Percentiles rank a stretch among this genome's conserved stretches.
phyloP scores from a whole-genome alignment of 2,797 vertebrate species.

The Argya squamiceps region DNA sequence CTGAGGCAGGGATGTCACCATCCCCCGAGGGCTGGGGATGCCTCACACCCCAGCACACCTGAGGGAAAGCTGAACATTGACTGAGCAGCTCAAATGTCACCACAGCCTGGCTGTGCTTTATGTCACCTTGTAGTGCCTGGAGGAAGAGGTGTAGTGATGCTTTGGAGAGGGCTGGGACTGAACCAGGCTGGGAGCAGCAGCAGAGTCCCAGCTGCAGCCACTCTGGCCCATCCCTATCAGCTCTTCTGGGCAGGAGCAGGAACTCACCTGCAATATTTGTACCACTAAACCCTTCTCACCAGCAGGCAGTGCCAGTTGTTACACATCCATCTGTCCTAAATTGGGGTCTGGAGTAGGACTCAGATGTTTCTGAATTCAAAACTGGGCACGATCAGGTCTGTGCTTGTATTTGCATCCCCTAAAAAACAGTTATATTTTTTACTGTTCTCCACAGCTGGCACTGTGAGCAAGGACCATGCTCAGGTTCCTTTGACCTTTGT shows the following conservation, averaged over 20 bases:
- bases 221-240: not conserved
- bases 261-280: not conserved
- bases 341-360: not conserved
- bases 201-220: not conserved
- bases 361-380: not conserved
- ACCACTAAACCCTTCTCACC: no score
- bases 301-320: not conserved
- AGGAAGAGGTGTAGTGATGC: not conserved
- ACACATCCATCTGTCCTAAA: not conserved
- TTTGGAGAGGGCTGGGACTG: not conserved
- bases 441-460: not conserved
- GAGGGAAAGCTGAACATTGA: not conserved
- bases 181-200: not conserved
- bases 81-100: not conserved
- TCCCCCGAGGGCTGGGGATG: not conserved
- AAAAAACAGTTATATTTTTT: rapidly evolving
- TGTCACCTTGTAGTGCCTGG: not conserved
- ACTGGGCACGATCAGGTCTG: not conserved
- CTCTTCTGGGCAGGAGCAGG: not conserved
- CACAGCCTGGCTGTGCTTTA: rapidly evolving
- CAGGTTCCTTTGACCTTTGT: not conserved
- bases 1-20: not conserved
- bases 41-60: not conserved
- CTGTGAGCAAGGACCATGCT: not conserved
- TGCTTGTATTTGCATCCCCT: not conserved